These are phyloP conservation scores for Drosophila bifasciata DNA, from an alignment of 1,140 invertebrate species.

Conservation along the genomic window DNA sequence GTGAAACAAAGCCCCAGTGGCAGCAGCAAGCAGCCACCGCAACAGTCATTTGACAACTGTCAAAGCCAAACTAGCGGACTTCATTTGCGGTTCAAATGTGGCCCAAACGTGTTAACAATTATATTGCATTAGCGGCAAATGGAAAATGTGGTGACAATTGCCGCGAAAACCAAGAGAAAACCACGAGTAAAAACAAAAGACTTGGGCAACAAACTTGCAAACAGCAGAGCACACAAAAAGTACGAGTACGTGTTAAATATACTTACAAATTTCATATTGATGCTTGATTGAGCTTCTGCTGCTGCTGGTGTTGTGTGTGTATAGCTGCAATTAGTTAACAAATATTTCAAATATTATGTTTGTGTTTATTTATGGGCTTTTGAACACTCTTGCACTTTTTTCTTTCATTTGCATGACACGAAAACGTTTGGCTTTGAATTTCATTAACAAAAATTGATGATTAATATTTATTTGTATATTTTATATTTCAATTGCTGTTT, in stretches of 20 bases:
- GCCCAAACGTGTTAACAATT: slow-evolving; percentile 50
- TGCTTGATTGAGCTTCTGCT: slow-evolving; percentile 49
- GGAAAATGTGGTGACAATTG: slow-evolving; percentile 54
- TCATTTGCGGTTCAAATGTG: slow-evolving; percentile 55
- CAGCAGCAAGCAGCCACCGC: background rate
- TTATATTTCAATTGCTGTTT: slow-evolving; percentile 38
- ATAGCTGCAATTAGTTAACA: slow-evolving; percentile 78
- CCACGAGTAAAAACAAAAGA: slow-evolving; percentile 55
- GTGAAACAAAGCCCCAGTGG: slow-evolving; percentile 36
- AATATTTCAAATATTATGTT: slow-evolving; percentile 66
- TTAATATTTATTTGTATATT: slow-evolving; percentile 29
- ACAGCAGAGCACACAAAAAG: slow-evolving; percentile 5
- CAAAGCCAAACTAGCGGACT: slow-evolving; percentile 43
- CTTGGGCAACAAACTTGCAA: slow-evolving; percentile 70
- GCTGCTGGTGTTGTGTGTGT: slow-evolving; percentile 25
- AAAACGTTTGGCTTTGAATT: slow-evolving; percentile 53
- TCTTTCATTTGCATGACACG: slow-evolving; percentile 35
- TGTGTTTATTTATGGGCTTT: slow-evolving; percentile 2
- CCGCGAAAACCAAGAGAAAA: slow-evolving; percentile 11
- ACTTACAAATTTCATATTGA: slow-evolving; percentile 83
- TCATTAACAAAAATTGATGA: slow-evolving; percentile 15
- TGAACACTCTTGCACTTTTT: slow-evolving; percentile 50
- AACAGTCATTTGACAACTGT: slow-evolving; percentile 46
- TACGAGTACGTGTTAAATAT: background rate
- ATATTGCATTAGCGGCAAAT: slow-evolving; percentile 26